These are phyloP conservation scores for Brachyptera risi DNA, from an alignment of 2,888 invertebrate genomes.

Conservation along the genomic window DNA sequence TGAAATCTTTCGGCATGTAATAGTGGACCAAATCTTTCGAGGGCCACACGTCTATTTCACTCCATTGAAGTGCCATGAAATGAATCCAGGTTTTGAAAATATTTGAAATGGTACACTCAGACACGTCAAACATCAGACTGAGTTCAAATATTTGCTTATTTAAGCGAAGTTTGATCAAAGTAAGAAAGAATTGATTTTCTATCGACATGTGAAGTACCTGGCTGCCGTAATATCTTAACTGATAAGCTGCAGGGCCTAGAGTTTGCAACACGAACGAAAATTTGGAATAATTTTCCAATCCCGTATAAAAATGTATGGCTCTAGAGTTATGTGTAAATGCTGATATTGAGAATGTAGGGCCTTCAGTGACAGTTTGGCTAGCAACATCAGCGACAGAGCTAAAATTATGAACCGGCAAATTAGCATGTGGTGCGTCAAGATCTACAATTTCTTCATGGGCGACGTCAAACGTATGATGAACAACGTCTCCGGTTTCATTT, in stretches of 20 bases:
- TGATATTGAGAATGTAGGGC: background rate
- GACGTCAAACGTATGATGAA: background rate
- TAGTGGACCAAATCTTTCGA: slow-evolving; percentile 30
- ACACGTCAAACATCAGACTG: slow-evolving; percentile 28
- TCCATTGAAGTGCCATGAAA: slow-evolving; percentile 31
- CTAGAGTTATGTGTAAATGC: background rate
- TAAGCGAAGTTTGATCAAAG: slow-evolving; percentile 31
- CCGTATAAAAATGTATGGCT: slow-evolving; percentile 28
- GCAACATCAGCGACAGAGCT: background rate
- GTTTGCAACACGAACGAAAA: slow-evolving; percentile 28
- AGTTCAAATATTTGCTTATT: slow-evolving; percentile 29
- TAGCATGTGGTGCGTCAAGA: background rate
- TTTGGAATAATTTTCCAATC: slow-evolving; percentile 28
- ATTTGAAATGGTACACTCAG: slow-evolving; percentile 28
- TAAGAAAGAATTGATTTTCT: slow-evolving; percentile 27
- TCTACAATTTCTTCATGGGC: background rate
- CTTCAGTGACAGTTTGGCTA: slow-evolving; percentile 1
- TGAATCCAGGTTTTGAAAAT: slow-evolving; percentile 33
- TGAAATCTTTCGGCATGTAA: slow-evolving; percentile 34
- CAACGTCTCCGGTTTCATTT: background rate
- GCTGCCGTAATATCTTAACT: slow-evolving; percentile 20
- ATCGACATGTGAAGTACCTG: slow-evolving; percentile 18
- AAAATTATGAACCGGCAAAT: background rate
- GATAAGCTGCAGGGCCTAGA: slow-evolving; percentile 18
- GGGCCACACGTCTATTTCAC: slow-evolving; percentile 32